Evolutionary conservation across 2,797 vertebrate species (phyloP).

Genomic region (Anguilla obscura): DNA sequence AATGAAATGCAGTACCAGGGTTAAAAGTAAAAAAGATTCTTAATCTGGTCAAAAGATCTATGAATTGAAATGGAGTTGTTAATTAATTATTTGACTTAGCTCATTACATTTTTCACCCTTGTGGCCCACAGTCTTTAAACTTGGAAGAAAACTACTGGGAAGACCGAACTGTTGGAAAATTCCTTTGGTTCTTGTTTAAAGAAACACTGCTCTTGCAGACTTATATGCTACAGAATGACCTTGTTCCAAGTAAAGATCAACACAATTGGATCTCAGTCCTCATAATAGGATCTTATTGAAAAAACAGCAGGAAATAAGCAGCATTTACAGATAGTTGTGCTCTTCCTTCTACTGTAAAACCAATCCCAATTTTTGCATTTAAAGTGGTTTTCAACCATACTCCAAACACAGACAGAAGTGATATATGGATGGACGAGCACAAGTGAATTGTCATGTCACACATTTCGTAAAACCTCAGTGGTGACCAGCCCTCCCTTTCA

Average conservation of each 20-base stretch:
- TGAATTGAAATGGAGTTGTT: not conserved
- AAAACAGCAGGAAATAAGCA: not conserved
- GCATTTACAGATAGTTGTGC: not conserved
- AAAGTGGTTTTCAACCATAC: not conserved
- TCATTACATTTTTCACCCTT: not conserved
- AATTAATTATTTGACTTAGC: not conserved
- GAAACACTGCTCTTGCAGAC: not conserved
- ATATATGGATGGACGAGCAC: not conserved
- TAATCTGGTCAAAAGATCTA: not conserved
- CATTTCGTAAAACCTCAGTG: not conserved
- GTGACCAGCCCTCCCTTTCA: not conserved
- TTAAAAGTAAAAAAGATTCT: not conserved
- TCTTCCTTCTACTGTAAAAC: not conserved
- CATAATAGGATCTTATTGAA: not conserved
- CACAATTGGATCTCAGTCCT: not conserved
- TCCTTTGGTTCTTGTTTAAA: not conserved
- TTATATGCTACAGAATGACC: not conserved
- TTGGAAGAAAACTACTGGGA: not conserved
- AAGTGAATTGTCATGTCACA: not conserved
- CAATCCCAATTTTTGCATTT: not conserved
- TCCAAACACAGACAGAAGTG: not conserved
- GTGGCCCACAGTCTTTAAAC: not conserved
- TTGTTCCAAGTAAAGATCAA: not conserved
- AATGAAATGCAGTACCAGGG: not conserved
- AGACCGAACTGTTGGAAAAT: not conserved